These are phyloP conservation scores for Tanytarsus gracilentus DNA, from an alignment of 2,888 invertebrate genomes.

Conservation along the genomic window DNA sequence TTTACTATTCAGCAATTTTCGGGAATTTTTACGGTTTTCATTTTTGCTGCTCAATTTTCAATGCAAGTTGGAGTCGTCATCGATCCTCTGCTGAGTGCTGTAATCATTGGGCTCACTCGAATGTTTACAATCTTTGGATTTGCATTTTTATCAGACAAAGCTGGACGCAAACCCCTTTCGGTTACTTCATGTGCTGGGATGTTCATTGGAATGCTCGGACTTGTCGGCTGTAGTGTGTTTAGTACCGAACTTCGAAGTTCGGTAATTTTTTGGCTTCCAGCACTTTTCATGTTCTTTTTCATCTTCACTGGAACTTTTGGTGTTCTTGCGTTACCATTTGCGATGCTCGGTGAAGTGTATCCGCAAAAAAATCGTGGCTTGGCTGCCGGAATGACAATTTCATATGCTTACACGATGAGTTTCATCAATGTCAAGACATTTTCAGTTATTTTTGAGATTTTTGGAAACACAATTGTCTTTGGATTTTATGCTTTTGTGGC, in stretches of 20 bases:
- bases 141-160: constrained; percentile 52
- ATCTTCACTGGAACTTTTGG: constrained; percentile 53
- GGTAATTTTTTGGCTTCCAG: constrained; percentile 42
- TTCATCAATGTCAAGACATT: constrained; percentile 60
- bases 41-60: constrained; percentile 61
- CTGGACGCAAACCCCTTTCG: constrained; percentile 54
- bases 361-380: constrained; percentile 53
- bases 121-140: constrained; percentile 53
- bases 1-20: constrained; percentile 61
- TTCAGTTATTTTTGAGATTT: constrained; percentile 49
- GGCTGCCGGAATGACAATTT: constrained; percentile 58
- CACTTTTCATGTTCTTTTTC: constrained; percentile 48
- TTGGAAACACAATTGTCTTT: constrained; percentile 54
- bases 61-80: constrained; percentile 51
- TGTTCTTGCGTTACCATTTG: constrained; percentile 60
- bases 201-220: constrained; percentile 46
- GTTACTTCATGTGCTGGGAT: constrained; percentile 56
- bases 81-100: constrained; percentile 56
- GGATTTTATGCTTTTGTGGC: constrained; percentile 52
- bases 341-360: constrained; percentile 65
- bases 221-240: constrained; percentile 37
- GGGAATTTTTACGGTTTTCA: constrained; percentile 62
- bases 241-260: background rate
- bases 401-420: constrained; percentile 53
- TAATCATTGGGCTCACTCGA: constrained; percentile 55